A percentile compares a stretch with the other conserved stretches of the same genome.
These are phyloP conservation scores for Liasis olivaceus DNA, from an alignment of 2,797 vertebrate species.

Conservation along the genomic window DNA sequence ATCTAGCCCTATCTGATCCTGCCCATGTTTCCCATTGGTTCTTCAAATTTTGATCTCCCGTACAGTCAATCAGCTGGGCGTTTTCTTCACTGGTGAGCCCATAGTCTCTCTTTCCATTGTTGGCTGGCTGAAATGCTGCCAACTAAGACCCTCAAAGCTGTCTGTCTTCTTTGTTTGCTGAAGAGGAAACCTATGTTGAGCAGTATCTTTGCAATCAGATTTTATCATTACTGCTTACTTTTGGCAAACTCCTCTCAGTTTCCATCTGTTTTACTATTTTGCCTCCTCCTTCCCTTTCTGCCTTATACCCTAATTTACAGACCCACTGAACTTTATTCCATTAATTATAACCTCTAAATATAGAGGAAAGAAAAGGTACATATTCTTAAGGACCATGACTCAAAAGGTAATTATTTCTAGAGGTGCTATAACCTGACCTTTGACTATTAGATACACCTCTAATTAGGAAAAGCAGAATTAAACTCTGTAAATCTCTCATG, in stretches of 20 bases:
- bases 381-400: not conserved
- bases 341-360: not conserved
- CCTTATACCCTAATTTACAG: not conserved
- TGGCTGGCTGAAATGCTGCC: not conserved
- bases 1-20: not conserved
- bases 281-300: not conserved
- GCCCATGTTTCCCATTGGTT: not conserved
- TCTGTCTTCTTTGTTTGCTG: not conserved
- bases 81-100: not conserved
- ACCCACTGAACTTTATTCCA: not conserved
- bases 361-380: not conserved
- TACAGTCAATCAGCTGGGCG: not conserved
- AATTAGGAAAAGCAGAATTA: slow-evolving; percentile 44
- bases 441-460: slow-evolving; percentile 14
- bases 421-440: not conserved
- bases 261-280: not conserved
- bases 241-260: not conserved
- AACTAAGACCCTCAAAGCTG: not conserved
- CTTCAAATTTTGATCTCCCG: not conserved
- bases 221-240: not conserved
- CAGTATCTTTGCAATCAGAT: not conserved
- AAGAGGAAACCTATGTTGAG: not conserved
- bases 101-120: not conserved
- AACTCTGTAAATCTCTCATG: slow-evolving; percentile 15
- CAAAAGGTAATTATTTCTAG: slow-evolving; percentile 15